These are phyloP conservation scores for Cheilosia grossa DNA, from an alignment of 2,888 invertebrate species.

Conservation along the genomic window DNA sequence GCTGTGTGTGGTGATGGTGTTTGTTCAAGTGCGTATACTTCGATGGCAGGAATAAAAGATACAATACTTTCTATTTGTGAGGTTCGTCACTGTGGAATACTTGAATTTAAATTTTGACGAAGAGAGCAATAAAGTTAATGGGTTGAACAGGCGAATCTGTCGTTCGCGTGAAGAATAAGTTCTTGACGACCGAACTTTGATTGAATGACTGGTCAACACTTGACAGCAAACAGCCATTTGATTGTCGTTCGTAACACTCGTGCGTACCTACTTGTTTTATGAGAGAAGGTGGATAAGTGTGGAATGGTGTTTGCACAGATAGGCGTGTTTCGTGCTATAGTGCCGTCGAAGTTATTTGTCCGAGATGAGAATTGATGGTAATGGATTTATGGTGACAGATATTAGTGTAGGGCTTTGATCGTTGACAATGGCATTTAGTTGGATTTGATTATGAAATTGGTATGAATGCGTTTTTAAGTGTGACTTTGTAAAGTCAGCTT, in stretches of 20 bases:
- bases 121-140: conserved; percentile 66
- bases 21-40: conserved; percentile 46
- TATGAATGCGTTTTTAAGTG: conserved; percentile 57
- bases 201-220: conserved; percentile 69
- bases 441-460: conserved; percentile 37
- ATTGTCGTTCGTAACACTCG: conserved; percentile 17
- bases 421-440: conserved; percentile 18
- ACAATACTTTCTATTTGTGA: conserved; percentile 59
- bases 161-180: conserved; percentile 29
- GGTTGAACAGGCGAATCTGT: conserved; percentile 57
- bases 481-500: conserved; percentile 44
- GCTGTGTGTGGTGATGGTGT: conserved; percentile 23
- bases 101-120: conserved; percentile 63
- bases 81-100: conserved; percentile 23
- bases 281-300: background rate
- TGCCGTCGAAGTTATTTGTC: conserved; percentile 42
- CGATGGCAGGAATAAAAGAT: conserved; percentile 40
- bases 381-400: conserved; percentile 68
- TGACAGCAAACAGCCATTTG: conserved; percentile 69
- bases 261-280: background rate
- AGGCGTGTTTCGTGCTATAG: background rate
- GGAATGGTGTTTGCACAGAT: conserved; percentile 8
- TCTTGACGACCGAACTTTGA: conserved; percentile 42
- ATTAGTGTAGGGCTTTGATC: conserved; percentile 27
- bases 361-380: conserved; percentile 56